Conservation (phyloP, 2,888 invertebrate species). For the Arrhopalites spinosus region DNA sequence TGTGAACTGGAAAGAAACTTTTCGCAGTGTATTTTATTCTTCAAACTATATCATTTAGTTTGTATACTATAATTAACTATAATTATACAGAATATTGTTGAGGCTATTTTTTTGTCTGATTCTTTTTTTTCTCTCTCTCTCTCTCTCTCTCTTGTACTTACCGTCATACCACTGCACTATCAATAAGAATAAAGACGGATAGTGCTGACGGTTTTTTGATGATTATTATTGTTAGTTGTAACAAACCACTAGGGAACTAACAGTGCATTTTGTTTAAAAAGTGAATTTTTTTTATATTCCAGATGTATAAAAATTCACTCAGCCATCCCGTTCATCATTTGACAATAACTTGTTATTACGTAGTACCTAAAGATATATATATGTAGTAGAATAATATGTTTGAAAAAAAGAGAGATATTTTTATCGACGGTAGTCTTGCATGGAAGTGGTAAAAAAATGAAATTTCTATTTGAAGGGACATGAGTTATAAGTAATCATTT, state of each 20-base stretch:
- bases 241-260: too few relatives aligned
- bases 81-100: constrained; percentile 22
- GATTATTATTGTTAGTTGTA: too few relatives aligned
- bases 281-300: constrained; percentile 14
- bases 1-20: neutral
- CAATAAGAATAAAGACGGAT: neutral
- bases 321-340: neutral
- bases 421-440: too few relatives aligned
- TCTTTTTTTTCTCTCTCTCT: neutral
- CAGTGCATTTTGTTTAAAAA: neutral
- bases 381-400: too few relatives aligned
- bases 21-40: constrained; percentile 12
- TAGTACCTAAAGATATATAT: too few relatives aligned
- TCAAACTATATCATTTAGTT: constrained; percentile 21
- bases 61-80: constrained; percentile 27
- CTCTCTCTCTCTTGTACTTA: neutral
- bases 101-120: neutral
- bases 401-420: too few relatives aligned
- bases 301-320: neutral
- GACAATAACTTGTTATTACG: too few relatives aligned
- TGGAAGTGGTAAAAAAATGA: too few relatives aligned
- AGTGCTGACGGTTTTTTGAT: neutral
- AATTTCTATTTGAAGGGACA: too few relatives aligned
- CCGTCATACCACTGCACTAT: constrained; percentile 6
- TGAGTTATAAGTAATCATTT: too few relatives aligned